phyloP scores from a whole-genome alignment of 2,888 invertebrate species.

The Polyommatus iphigenia region DNA sequence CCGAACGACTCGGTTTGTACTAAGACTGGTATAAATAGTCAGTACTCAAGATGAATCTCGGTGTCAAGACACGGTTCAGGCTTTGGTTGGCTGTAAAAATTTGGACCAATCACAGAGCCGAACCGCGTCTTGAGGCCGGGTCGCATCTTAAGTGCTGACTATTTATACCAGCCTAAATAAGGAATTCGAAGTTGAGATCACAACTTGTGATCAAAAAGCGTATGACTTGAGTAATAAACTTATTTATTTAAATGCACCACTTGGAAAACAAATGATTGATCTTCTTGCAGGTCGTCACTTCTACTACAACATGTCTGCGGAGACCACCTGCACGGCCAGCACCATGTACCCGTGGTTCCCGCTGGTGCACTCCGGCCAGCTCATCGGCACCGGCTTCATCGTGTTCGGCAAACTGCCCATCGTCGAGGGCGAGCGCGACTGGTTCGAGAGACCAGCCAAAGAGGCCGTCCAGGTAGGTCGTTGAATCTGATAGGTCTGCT shows the following conservation, averaged over 20 bases:
- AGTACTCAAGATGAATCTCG: too few relatives aligned
- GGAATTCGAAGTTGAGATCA: neutral
- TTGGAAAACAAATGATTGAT: neutral
- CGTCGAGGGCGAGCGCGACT: conserved; percentile 41
- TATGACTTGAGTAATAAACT: too few relatives aligned
- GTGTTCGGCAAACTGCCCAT: conserved; percentile 44
- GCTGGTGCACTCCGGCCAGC: conserved; percentile 44
- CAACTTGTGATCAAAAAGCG: neutral
- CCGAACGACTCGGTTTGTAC: too few relatives aligned
- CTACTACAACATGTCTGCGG: conserved; percentile 53
- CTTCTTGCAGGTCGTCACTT: conserved; percentile 50
- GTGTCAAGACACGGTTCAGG: too few relatives aligned
- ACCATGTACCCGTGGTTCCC: conserved; percentile 54
- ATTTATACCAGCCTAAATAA: too few relatives aligned
- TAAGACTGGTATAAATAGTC: too few relatives aligned
- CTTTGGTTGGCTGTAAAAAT: too few relatives aligned
- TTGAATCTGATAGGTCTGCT: neutral
- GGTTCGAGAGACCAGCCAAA: conserved; percentile 48
- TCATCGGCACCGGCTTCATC: conserved; percentile 49
- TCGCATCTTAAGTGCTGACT: too few relatives aligned
- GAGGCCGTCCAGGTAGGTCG: conserved; percentile 45
- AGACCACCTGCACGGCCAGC: conserved; percentile 44
- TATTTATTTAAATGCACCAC: too few relatives aligned
- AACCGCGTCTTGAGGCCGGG: too few relatives aligned
- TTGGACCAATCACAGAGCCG: too few relatives aligned